Conservation (phyloP, 2,888 invertebrate genomes). For the Torymus tubicola region DNA sequence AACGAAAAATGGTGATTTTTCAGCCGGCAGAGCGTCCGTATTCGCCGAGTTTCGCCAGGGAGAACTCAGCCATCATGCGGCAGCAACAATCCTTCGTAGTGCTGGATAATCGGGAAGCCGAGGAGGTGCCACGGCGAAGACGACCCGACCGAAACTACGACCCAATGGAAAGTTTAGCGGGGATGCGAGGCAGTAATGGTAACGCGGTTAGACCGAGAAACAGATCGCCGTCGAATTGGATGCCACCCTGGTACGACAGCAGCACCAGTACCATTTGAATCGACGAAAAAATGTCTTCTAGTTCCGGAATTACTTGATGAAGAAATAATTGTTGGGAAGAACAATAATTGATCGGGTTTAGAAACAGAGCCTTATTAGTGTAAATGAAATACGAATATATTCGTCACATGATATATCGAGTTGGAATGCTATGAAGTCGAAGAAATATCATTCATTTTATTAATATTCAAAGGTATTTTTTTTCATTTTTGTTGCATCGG, state of each 20-base stretch:
- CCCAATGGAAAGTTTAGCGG: slow-evolving; percentile 64
- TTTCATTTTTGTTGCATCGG: too few relatives aligned
- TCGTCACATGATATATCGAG: too few relatives aligned
- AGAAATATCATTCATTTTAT: too few relatives aligned
- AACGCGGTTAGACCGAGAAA: slow-evolving; percentile 62
- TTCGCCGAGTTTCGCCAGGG: slow-evolving; percentile 70
- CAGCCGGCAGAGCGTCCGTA: slow-evolving; percentile 66
- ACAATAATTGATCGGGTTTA: too few relatives aligned
- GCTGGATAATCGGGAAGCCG: slow-evolving; percentile 62
- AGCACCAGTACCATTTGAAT: slow-evolving; percentile 66
- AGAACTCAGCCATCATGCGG: slow-evolving; percentile 10
- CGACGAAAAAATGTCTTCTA: background rate
- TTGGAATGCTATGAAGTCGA: too few relatives aligned
- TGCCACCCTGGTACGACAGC: slow-evolving; percentile 77
- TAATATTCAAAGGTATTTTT: too few relatives aligned
- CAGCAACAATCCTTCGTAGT: slow-evolving; percentile 68
- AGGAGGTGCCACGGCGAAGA: slow-evolving; percentile 58
- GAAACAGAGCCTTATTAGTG: too few relatives aligned
- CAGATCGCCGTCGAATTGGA: slow-evolving; percentile 76
- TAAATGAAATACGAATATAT: too few relatives aligned
- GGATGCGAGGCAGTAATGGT: slow-evolving; percentile 60
- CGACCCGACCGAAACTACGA: slow-evolving; percentile 68
- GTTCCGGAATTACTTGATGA: too few relatives aligned
- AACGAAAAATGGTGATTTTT: background rate
- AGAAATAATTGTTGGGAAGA: too few relatives aligned